Evolutionary conservation across 2,888 invertebrate genomes (phyloP).

Genomic region (Hirudinaria manillensis): DNA sequence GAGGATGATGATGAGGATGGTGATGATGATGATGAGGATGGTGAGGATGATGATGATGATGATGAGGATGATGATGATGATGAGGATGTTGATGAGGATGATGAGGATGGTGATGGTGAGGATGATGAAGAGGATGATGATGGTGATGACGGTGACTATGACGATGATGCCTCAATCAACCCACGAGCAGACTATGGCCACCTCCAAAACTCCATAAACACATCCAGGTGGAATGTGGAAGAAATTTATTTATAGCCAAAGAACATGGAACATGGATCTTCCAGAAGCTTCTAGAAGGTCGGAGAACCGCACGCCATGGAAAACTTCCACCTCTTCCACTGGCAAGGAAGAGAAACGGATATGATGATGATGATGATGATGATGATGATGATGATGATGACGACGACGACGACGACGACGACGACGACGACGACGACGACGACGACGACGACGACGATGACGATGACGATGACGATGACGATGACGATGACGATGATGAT

Average conservation of each 20-base stretch:
- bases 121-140: too few relatives aligned
- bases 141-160: too few relatives aligned
- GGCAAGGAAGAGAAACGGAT: neutral
- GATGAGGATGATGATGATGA: too few relatives aligned
- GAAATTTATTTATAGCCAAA: neutral
- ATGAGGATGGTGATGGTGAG: too few relatives aligned
- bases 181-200: too few relatives aligned
- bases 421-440: neutral
- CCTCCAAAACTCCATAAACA: too few relatives aligned
- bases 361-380: slow-evolving; percentile 3
- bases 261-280: slow-evolving; percentile 5
- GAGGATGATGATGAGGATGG: too few relatives aligned
- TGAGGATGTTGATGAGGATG: too few relatives aligned
- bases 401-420: neutral
- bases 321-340: neutral
- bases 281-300: neutral
- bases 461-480: slow-evolving; percentile 5
- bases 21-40: too few relatives aligned
- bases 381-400: slow-evolving; percentile 20
- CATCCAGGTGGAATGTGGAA: too few relatives aligned
- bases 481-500: slow-evolving; percentile 6
- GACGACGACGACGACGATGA: slow-evolving; percentile 3
- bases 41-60: too few relatives aligned
- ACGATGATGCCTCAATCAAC: too few relatives aligned
- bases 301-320: slow-evolving; percentile 14